Conservation (phyloP, 2,888 invertebrate genomes). For the Steinernema carpocapsae region DNA sequence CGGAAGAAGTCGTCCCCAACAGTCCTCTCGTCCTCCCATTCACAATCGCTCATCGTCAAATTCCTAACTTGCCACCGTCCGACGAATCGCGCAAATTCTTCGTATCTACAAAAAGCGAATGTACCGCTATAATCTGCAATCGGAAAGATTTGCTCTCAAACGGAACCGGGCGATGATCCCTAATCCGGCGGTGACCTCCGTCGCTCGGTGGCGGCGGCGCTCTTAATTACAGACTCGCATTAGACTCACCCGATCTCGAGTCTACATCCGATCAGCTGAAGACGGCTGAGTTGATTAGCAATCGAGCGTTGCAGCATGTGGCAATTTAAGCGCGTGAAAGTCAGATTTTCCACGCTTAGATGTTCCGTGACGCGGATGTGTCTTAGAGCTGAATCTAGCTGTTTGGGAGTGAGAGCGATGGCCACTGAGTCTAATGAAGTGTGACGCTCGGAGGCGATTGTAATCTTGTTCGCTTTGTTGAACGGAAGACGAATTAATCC, state of each 20-base stretch:
- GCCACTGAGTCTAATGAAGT: neutral
- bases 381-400: neutral
- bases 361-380: slow-evolving; percentile 10
- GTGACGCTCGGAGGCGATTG: neutral
- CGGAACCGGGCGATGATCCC: neutral
- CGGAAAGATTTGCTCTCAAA: neutral
- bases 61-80: neutral
- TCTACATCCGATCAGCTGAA: slow-evolving; percentile 22
- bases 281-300: neutral
- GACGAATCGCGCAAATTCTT: slow-evolving; percentile 6
- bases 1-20: neutral
- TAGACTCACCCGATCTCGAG: slow-evolving; percentile 10
- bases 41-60: neutral
- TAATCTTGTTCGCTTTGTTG: neutral
- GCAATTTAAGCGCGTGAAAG: slow-evolving; percentile 1
- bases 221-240: neutral
- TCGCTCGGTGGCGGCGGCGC: neutral
- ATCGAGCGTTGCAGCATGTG: slow-evolving; percentile 17
- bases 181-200: neutral
- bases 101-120: neutral
- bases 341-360: slow-evolving; percentile 11
- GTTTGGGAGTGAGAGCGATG: neutral
- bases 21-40: neutral
- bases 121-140: neutral
- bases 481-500: slow-evolving; percentile 7